Evolutionary conservation across 2,113 vertebrate genomes (phyloP).

Genomic region (Notothenia rossii): DNA sequence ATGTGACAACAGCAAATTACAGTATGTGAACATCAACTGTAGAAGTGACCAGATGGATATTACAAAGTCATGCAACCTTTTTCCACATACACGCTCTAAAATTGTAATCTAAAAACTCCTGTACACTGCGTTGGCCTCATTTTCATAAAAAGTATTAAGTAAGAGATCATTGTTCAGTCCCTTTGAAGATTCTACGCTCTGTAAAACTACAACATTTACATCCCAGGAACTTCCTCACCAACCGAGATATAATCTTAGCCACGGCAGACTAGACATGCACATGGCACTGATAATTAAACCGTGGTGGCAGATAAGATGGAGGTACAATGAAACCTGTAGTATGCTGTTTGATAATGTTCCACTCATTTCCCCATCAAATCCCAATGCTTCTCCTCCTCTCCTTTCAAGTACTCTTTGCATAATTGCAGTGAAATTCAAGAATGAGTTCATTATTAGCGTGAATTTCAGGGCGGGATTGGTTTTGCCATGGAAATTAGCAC

Average conservation of each 20-base stretch:
- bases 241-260: slow-evolving; percentile 1
- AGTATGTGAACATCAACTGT: slow-evolving; percentile 18
- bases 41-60: slow-evolving; percentile 12
- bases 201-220: slow-evolving; percentile 2
- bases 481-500: background rate
- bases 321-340: background rate
- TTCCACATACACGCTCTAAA: background rate
- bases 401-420: background rate
- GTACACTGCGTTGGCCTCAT: background rate
- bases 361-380: slow-evolving; percentile 14
- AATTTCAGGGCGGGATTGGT: background rate
- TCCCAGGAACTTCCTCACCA: background rate
- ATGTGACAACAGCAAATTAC: slow-evolving; percentile 25
- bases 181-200: background rate
- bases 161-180: background rate
- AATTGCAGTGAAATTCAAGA: slow-evolving; percentile 3
- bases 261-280: slow-evolving; percentile 28
- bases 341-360: slow-evolving; percentile 19
- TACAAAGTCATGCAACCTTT: background rate
- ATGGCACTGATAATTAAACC: slow-evolving; percentile 9
- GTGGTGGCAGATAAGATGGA: slow-evolving; percentile 10
- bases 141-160: background rate
- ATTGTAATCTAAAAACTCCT: background rate
- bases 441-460: background rate
- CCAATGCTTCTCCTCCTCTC: background rate